Base-by-base conservation (phyloP, 2,888 invertebrate species). In the Xestia sexstrigata region DNA sequence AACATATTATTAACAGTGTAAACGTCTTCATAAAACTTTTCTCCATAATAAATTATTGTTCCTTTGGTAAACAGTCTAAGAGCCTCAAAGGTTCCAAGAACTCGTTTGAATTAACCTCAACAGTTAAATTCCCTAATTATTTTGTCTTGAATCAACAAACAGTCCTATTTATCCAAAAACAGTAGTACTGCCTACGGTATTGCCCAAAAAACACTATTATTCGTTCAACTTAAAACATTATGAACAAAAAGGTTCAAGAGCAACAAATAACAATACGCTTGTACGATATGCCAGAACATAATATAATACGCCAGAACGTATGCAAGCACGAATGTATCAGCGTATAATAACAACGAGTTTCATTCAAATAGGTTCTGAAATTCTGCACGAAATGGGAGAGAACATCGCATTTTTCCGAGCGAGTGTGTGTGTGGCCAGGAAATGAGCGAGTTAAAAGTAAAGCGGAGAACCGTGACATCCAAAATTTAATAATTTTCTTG, bases 311-410 rank as follows among this genome's bases (percentile, higher is more conserved):
- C 71, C 47, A 67, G 35, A 70, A 58, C 26, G 45, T 67, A 79
- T 67, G 79, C 71, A 79, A 62, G 79, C 79, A 49, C 71, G 66
- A 81, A 81, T 70, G 76, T 88, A 89, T 84, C 75, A 83, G 66
- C 78, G 76, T 89, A 88, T 78, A 82, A 81, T 77, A 83, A 78
- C 75, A 79, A 63, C 73, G 79, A 79, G 75, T 83, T 86, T 85
- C 85, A 87, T 88, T 87, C 84, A 87, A 86, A 84, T 85, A 85
- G 81, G 23, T 84, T 72, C 85, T 86, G 77, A 85, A 88, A 89
- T 88, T 83, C 83, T 83, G 80, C 82, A 82, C 78, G 66, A 83
- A 86, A 89, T 83, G 80, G 69, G 68, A 69, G 68, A 62, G 69
- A 83, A 77, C 79, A 81, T 85, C 74, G 84, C 85, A 88, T 89